A percentile compares a stretch with the other conserved stretches of the same genome.
These are phyloP conservation scores for Acanthosepion pharaonis DNA, from an alignment of 2,888 invertebrate species.

Conservation along the genomic window DNA sequence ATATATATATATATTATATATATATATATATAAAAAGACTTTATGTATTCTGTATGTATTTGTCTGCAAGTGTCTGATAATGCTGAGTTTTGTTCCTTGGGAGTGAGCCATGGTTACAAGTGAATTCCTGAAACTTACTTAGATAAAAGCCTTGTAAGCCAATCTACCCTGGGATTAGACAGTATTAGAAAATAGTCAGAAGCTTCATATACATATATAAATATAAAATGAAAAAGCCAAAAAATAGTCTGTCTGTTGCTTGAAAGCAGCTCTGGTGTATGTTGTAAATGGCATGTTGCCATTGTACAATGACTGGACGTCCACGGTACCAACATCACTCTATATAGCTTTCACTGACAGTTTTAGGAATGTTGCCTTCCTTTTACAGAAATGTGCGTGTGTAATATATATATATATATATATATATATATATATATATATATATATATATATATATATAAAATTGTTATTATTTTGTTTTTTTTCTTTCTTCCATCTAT, in stretches of 20 bases:
- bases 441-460: background rate
- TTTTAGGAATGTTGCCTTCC: background rate
- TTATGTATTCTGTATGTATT: background rate
- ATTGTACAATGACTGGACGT: background rate
- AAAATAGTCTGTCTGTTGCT: background rate
- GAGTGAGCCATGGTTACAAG: slow-evolving; percentile 33
- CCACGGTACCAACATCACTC: background rate
- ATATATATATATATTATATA: background rate
- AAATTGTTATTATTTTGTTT: background rate
- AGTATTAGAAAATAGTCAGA: background rate
- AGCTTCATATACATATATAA: background rate
- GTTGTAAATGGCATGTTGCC: background rate
- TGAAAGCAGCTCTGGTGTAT: slow-evolving; percentile 20
- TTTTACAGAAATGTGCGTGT: background rate
- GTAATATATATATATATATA: background rate
- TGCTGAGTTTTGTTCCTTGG: background rate
- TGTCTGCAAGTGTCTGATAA: background rate
- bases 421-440: background rate
- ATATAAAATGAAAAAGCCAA: slow-evolving; percentile 33
- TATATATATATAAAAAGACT: background rate
- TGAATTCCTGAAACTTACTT: background rate
- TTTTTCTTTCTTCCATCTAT: background rate
- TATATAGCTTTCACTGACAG: background rate
- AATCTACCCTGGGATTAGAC: slow-evolving; percentile 21
- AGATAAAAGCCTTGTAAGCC: slow-evolving; percentile 24